Percentiles rank a stretch among this genome's conserved stretches.
Evolutionary conservation across 2,113 vertebrate species (phyloP).

Genomic region (cattle (Bos taurus)): DNA sequence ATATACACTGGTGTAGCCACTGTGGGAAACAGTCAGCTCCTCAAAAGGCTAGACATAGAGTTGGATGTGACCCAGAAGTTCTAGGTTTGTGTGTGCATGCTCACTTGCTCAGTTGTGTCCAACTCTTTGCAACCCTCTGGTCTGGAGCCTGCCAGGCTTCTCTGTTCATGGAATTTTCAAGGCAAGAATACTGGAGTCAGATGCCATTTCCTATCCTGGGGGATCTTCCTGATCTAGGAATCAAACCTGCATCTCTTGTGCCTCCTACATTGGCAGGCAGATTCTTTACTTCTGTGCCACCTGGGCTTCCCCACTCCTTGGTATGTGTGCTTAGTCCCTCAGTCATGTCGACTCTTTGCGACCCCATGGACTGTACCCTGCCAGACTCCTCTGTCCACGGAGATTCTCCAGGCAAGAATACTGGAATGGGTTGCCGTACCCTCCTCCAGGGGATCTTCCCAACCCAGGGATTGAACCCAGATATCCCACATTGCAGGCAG

Average conservation of each 20-base stretch:
- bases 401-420: not conserved
- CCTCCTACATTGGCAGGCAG: not conserved
- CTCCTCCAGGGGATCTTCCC: not conserved
- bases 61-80: not conserved
- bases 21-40: not conserved
- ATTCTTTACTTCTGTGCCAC: not conserved
- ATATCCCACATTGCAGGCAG: not conserved
- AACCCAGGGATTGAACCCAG: not conserved
- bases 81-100: not conserved
- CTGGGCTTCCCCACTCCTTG: not conserved
- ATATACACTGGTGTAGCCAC: not conserved
- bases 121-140: not conserved
- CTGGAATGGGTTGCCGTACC: not conserved
- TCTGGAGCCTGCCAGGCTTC: not conserved
- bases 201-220: not conserved
- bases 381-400: not conserved
- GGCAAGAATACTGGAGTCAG: not conserved
- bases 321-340: not conserved
- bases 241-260: not conserved
- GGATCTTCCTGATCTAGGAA: not conserved
- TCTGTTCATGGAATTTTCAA: not conserved
- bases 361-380: accelerated
- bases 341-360: not conserved
- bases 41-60: not conserved
- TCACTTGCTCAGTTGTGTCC: not conserved